Conservation (phyloP, 2,888 invertebrate genomes). For the Conistra vaccinii region DNA sequence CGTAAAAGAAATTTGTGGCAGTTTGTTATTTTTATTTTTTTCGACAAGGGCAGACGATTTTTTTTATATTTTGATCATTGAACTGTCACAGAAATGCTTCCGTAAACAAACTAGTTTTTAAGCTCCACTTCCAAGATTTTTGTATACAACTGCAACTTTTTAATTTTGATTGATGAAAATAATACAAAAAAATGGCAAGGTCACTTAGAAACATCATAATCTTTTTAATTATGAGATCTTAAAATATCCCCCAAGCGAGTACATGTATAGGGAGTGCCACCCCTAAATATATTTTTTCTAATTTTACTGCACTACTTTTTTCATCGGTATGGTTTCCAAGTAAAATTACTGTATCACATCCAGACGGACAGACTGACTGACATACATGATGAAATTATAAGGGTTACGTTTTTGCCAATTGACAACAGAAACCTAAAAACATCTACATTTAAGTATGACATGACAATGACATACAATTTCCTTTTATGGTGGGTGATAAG, state of each 20-base stretch:
- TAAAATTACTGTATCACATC: not conserved
- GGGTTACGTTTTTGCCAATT: not conserved
- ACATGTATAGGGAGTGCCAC: not conserved
- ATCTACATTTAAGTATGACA: no score
- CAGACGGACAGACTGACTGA: not conserved
- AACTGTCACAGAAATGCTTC: slow-evolving; percentile 26
- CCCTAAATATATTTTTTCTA: not conserved
- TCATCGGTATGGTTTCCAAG: not conserved
- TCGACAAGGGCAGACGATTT: not conserved
- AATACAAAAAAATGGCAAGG: not conserved
- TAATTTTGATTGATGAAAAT: not conserved
- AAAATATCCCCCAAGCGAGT: not conserved
- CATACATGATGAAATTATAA: not conserved
- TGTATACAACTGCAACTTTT: not conserved
- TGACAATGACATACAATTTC: slow-evolving; percentile 14
- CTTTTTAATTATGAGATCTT: not conserved
- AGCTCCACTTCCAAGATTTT: not conserved
- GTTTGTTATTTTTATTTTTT: not conserved
- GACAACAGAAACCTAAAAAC: not conserved
- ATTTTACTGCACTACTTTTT: not conserved
- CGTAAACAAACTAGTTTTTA: slow-evolving; percentile 16
- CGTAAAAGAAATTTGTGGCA: not conserved
- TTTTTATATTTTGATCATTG: slow-evolving; percentile 8
- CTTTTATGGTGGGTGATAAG: slow-evolving; percentile 21
- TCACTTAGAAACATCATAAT: not conserved